Evolutionary conservation across 2,797 vertebrate species (phyloP).

Genomic region (Parotocinclus haroldoi): DNA sequence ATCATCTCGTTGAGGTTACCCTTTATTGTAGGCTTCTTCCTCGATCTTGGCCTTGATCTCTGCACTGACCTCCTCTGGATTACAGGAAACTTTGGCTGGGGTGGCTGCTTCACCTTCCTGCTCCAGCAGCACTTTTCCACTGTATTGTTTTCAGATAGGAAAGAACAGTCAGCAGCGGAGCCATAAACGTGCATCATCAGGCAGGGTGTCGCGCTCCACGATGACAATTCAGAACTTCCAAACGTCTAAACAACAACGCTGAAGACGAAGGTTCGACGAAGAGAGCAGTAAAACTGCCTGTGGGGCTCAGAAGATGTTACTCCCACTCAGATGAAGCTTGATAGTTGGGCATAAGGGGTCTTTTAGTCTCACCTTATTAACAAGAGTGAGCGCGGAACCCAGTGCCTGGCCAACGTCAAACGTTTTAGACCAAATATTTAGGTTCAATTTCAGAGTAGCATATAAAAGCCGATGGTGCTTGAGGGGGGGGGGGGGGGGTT

Average conservation of each 20-base stretch:
- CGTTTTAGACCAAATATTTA: slow-evolving; percentile 62
- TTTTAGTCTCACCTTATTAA: slow-evolving; percentile 56
- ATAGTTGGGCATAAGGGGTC: slow-evolving; percentile 38
- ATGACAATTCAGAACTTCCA: background rate
- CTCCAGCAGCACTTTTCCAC: slow-evolving; percentile 81
- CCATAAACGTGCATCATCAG: slow-evolving; percentile 32
- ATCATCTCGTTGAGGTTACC: slow-evolving; percentile 60
- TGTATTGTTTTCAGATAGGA: slow-evolving; percentile 72
- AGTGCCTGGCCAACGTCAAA: slow-evolving; percentile 63
- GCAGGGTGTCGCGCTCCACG: slow-evolving; percentile 28
- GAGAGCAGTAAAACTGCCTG: slow-evolving; percentile 20
- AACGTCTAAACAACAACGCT: too few relatives aligned
- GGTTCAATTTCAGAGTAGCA: slow-evolving; percentile 53
- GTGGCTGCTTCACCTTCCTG: slow-evolving; percentile 72
- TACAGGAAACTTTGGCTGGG: slow-evolving; percentile 65
- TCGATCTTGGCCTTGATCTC: slow-evolving; percentile 89
- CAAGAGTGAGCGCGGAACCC: slow-evolving; percentile 48
- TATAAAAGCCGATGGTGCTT: slow-evolving; percentile 45
- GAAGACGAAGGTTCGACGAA: too few relatives aligned
- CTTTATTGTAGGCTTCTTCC: slow-evolving; percentile 91
- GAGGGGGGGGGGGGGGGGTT: too few relatives aligned
- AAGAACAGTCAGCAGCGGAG: slow-evolving; percentile 58
- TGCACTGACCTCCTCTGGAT: slow-evolving; percentile 78
- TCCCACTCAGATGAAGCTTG: background rate
- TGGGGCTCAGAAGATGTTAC: slow-evolving; percentile 48